Evolutionary conservation across 1,140 invertebrate genomes (phyloP).

Genomic region (Tyrophagus putrescentiae): DNA sequence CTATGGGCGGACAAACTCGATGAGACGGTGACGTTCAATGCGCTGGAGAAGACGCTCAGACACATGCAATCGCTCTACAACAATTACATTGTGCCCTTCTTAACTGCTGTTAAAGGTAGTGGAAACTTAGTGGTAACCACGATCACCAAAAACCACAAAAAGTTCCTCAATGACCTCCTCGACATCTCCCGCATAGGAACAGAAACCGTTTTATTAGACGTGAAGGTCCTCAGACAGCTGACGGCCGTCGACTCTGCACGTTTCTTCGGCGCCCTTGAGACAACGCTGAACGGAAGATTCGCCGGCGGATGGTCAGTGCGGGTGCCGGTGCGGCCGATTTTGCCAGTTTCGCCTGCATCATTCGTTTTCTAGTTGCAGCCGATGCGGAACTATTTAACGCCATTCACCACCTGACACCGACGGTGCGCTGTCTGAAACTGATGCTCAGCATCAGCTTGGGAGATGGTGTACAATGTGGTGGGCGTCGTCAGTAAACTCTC

Average conservation of each 20-base stretch:
- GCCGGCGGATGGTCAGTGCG: constrained; percentile 53
- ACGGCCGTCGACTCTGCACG: neutral
- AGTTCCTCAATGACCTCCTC: constrained; percentile 48
- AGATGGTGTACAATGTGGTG: no score
- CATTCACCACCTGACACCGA: neutral
- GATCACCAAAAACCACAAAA: constrained; percentile 47
- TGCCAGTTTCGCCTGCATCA: constrained; percentile 32
- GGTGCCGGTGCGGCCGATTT: no score
- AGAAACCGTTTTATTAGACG: constrained; percentile 19
- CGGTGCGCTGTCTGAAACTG: neutral
- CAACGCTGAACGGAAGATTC: constrained; percentile 57
- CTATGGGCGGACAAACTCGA: constrained; percentile 74
- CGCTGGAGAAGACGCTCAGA: constrained; percentile 64
- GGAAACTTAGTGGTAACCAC: constrained; percentile 45
- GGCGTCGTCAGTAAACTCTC: constrained; percentile 14
- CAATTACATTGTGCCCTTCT: constrained; percentile 51
- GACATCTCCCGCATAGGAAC: constrained; percentile 20
- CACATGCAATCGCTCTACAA: constrained; percentile 64
- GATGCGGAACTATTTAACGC: neutral
- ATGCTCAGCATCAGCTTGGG: no score
- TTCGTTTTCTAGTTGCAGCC: constrained; percentile 17
- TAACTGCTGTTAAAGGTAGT: no score
- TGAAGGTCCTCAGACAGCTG: constrained; percentile 13
- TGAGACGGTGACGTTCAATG: constrained; percentile 72
- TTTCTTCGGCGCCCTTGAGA: constrained; percentile 39